These are phyloP conservation scores for Camponotus pennsylvanicus DNA, from an alignment of 1,140 invertebrate species.

Conservation along the genomic window DNA sequence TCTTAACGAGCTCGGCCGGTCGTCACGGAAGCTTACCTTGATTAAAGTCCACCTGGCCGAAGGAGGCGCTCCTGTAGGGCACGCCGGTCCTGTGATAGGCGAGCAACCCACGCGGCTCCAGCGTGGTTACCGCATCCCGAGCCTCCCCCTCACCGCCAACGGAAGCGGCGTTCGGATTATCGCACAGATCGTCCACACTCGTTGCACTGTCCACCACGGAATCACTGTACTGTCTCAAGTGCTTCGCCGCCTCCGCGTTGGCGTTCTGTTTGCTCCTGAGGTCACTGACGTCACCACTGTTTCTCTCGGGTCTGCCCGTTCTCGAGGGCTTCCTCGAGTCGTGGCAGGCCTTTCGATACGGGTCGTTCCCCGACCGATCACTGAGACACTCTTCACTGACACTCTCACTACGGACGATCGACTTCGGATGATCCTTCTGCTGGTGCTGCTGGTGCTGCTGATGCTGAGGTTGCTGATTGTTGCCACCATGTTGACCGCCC, in stretches of 20 bases:
- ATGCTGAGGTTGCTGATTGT: constrained; percentile 59
- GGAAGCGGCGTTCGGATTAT: constrained; percentile 77
- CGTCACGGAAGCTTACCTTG: constrained; percentile 77
- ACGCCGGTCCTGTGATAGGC: constrained; percentile 73
- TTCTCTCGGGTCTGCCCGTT: constrained; percentile 67
- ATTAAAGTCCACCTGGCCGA: constrained; percentile 92
- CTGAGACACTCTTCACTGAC: constrained; percentile 79
- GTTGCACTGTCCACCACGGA: constrained; percentile 80
- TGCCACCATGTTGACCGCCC: constrained; percentile 44
- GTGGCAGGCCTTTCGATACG: constrained; percentile 61
- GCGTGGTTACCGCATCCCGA: constrained; percentile 77
- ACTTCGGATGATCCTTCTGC: constrained; percentile 52
- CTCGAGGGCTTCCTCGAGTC: constrained; percentile 67
- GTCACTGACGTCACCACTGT: constrained; percentile 76
- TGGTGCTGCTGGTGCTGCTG: constrained; percentile 16
- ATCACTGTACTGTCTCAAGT: constrained; percentile 82
- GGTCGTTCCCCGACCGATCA: constrained; percentile 62
- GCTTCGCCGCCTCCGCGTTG: constrained; percentile 67
- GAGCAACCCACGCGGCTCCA: constrained; percentile 84
- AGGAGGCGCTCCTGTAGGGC: constrained; percentile 93
- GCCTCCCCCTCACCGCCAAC: constrained; percentile 74
- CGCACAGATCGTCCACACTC: constrained; percentile 74
- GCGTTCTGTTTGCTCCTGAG: constrained; percentile 67
- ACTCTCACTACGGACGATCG: constrained; percentile 79
- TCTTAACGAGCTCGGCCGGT: constrained; percentile 20